Evolutionary conservation across 2,113 vertebrate genomes (phyloP).

Genomic region (Egretta garzetta): DNA sequence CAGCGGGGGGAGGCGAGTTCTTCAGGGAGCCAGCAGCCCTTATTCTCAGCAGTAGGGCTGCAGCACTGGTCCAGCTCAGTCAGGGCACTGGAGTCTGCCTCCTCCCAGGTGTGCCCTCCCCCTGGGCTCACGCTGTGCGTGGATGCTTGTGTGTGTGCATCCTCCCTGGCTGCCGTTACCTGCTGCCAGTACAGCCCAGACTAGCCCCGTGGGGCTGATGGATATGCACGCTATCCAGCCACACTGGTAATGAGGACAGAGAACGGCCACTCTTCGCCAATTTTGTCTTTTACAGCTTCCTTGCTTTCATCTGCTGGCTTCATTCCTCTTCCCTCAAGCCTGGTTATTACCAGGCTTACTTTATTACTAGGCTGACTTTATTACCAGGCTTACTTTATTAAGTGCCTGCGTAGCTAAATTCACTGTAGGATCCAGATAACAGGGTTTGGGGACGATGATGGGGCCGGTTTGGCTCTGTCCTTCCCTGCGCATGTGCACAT

Average conservation of each 20-base stretch:
- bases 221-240: fast-evolving
- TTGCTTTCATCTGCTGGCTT: conserved; percentile 6
- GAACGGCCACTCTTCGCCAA: neutral
- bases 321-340: neutral
- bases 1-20: neutral
- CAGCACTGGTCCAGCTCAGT: neutral
- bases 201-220: neutral
- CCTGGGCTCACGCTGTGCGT: fast-evolving
- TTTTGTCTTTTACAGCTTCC: conserved; percentile 14
- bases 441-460: neutral
- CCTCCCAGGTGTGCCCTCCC: neutral
- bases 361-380: neutral
- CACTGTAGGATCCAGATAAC: neutral
- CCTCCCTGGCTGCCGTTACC: neutral
- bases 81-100: neutral
- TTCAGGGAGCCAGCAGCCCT: neutral
- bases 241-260: neutral
- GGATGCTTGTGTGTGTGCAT: neutral
- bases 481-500: fast-evolving
- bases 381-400: neutral
- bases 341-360: neutral
- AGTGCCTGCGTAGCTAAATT: neutral
- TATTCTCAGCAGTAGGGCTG: neutral
- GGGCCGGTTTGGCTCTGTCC: neutral
- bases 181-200: neutral